Percentiles rank a stretch among this genome's conserved stretches.
Evolutionary conservation across 2,797 vertebrate genomes (phyloP).

Genomic region (Poecilia wingei): DNA sequence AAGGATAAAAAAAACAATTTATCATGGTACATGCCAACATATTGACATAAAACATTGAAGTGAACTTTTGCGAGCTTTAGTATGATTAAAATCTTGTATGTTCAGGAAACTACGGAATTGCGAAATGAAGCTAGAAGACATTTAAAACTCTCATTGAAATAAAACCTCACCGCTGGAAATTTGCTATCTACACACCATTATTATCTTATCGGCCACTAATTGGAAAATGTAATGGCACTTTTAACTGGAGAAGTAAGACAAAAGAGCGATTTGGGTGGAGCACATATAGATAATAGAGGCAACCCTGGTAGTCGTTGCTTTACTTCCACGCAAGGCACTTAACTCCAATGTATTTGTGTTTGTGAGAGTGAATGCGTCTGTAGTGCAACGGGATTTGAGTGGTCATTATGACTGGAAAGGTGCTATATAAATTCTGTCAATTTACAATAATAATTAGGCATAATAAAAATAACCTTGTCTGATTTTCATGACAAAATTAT

Average conservation of each 20-base stretch:
- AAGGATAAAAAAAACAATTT: neutral
- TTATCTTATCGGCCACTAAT: conserved; percentile 66
- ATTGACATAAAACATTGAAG: neutral
- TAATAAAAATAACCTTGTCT: neutral
- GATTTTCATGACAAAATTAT: neutral
- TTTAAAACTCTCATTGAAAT: conserved; percentile 19
- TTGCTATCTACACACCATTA: conserved; percentile 57
- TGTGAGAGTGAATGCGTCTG: neutral
- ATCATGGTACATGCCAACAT: neutral
- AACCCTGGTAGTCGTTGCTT: neutral
- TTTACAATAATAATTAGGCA: neutral
- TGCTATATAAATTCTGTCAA: neutral
- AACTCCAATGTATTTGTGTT: neutral
- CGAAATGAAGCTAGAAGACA: neutral
- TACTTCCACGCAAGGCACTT: neutral
- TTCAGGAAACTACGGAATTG: conserved; percentile 6
- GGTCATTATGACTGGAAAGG: neutral
- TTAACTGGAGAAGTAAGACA: conserved; percentile 51
- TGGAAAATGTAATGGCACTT: conserved; percentile 45
- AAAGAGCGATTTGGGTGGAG: conserved; percentile 25
- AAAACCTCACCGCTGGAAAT: conserved; percentile 53
- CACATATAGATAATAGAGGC: conserved; percentile 3
- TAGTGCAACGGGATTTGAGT: neutral
- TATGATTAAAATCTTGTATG: neutral
- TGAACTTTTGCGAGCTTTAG: neutral